A percentile compares a stretch with the other conserved stretches of the same genome.
Conservation (phyloP, 2,113 vertebrate species). For the Calyptommatus sinebrachiatus region DNA sequence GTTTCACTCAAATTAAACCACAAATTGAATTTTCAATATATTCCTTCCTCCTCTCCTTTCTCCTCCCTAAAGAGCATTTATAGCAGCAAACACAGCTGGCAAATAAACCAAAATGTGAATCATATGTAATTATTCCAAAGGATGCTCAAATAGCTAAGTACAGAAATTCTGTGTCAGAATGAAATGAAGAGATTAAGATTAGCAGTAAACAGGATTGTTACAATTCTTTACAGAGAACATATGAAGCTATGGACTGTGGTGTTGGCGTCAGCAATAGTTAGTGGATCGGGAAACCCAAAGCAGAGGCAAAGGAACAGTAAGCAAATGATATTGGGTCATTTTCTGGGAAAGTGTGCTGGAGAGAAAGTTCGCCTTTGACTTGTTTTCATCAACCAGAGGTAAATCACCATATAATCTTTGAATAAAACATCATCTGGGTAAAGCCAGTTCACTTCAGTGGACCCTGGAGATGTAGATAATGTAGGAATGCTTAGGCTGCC, state of each 20-base stretch:
- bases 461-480: background rate
- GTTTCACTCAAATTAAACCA: too few species aligned
- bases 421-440: background rate
- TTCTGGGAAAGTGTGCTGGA: background rate
- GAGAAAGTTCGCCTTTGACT: background rate
- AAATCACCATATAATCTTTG: background rate
- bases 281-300: background rate
- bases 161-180: background rate
- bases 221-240: slow-evolving; percentile 4
- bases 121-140: background rate
- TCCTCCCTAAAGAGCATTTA: background rate
- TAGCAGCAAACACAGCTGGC: background rate
- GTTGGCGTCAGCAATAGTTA: background rate
- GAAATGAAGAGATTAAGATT: slow-evolving; percentile 19
- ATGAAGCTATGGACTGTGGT: background rate
- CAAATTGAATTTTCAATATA: too few species aligned
- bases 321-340: background rate
- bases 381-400: background rate
- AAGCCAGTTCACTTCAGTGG: background rate
- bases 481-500: background rate
- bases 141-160: background rate
- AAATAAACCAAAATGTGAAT: slow-evolving; percentile 1
- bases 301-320: background rate
- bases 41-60: too few species aligned
- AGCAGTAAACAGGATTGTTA: slow-evolving; percentile 9